Percentiles rank a stretch among this genome's conserved stretches.
Evolutionary conservation across 1,140 invertebrate genomes (phyloP).

Genomic region (Bombus impatiens): DNA sequence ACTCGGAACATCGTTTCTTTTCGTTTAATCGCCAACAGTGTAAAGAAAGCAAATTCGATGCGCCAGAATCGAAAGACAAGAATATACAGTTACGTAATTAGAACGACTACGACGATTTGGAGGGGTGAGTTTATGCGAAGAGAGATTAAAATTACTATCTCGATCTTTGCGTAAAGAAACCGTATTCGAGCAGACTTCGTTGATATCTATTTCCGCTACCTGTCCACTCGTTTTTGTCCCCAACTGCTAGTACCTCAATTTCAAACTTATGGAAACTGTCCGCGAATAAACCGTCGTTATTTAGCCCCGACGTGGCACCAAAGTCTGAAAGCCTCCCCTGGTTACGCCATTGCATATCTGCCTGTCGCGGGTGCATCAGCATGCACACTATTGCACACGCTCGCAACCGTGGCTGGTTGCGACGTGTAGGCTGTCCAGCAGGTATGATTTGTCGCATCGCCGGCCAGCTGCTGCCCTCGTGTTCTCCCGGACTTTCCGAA

Average conservation of each 20-base stretch:
- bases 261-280: background rate
- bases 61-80: background rate
- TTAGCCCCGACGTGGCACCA: too few relatives aligned
- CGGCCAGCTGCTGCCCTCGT: slow-evolving; percentile 74
- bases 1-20: background rate
- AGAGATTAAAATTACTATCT: too few relatives aligned
- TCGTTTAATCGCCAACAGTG: background rate
- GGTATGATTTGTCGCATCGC: slow-evolving; percentile 76
- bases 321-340: background rate
- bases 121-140: background rate
- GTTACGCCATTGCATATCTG: slow-evolving; percentile 29
- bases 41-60: background rate
- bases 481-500: slow-evolving; percentile 58
- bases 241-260: too few relatives aligned
- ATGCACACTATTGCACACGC: slow-evolving; percentile 11
- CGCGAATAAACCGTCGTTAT: background rate
- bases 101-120: background rate
- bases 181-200: too few relatives aligned
- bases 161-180: too few relatives aligned
- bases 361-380: slow-evolving; percentile 40
- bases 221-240: too few relatives aligned
- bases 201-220: too few relatives aligned
- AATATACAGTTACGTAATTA: too few relatives aligned
- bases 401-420: slow-evolving; percentile 28
- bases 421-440: slow-evolving; percentile 62